These are phyloP conservation scores for Aethes cnicana DNA, from an alignment of 2,888 invertebrate species.

Conservation along the genomic window DNA sequence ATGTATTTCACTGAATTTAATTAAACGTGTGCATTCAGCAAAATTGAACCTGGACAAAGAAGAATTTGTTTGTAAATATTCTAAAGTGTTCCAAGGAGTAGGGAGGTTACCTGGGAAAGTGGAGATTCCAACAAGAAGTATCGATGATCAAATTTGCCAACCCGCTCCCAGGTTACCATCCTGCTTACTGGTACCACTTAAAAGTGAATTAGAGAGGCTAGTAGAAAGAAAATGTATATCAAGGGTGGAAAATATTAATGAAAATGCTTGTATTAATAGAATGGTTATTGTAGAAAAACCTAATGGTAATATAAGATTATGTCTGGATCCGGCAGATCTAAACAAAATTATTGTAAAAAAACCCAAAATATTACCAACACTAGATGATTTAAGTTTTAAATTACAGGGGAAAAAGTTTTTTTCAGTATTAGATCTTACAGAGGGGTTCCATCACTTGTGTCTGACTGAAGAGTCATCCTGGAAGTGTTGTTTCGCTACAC, in stretches of 20 bases:
- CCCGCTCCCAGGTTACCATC: constrained; percentile 10
- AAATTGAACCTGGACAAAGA: not conserved
- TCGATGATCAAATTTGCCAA: constrained; percentile 21
- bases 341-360: constrained; percentile 34
- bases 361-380: constrained; percentile 27
- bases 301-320: constrained; percentile 21
- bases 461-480: not conserved
- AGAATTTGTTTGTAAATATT: not conserved
- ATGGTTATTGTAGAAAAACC: constrained; percentile 29
- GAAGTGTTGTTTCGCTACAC: constrained; percentile 4
- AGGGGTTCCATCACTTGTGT: constrained; percentile 33
- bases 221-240: constrained; percentile 26
- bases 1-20: not conserved
- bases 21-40: not conserved
- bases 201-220: constrained; percentile 17
- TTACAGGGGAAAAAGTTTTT: constrained; percentile 30
- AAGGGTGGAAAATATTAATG: constrained; percentile 31
- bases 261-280: constrained; percentile 33
- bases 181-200: constrained; percentile 20
- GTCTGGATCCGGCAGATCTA: constrained; percentile 26
- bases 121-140: not conserved
- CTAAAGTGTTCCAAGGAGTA: not conserved
- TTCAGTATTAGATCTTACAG: constrained; percentile 32
- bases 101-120: constrained; percentile 4
- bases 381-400: constrained; percentile 31